These are phyloP conservation scores for Syngnathus floridae DNA, from an alignment of 2,113 vertebrate genomes.

Conservation along the genomic window DNA sequence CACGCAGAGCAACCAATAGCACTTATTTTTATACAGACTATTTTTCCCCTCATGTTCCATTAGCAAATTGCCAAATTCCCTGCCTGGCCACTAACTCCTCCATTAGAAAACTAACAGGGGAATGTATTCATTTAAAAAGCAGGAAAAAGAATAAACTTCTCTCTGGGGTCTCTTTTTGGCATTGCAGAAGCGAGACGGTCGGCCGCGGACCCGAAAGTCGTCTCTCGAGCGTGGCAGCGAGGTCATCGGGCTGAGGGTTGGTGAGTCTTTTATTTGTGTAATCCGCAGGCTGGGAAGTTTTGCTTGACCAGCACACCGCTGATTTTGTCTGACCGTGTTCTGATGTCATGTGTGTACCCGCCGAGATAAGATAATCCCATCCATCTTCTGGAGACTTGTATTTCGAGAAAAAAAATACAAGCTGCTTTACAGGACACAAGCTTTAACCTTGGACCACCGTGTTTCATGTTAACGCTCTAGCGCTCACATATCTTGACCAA, in stretches of 20 bases:
- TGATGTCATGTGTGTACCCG: slow-evolving; percentile 14
- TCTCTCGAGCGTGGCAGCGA: slow-evolving; percentile 34
- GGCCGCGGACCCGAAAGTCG: slow-evolving; percentile 41
- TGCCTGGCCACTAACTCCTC: slow-evolving; percentile 30
- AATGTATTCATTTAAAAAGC: slow-evolving; percentile 56
- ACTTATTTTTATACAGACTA: slow-evolving; percentile 22
- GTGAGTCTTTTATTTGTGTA: slow-evolving; percentile 56
- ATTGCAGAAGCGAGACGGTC: slow-evolving; percentile 35
- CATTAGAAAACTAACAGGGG: slow-evolving; percentile 57
- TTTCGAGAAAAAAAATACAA: background rate
- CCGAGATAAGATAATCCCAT: background rate
- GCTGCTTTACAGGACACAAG: background rate
- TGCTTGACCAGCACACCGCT: slow-evolving; percentile 19
- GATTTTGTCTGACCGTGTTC: slow-evolving; percentile 29
- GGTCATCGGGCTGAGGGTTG: slow-evolving; percentile 37
- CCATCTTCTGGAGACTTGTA: background rate
- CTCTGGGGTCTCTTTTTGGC: slow-evolving; percentile 32
- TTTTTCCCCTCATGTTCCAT: slow-evolving; percentile 58
- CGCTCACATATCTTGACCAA: background rate
- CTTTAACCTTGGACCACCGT: slow-evolving; percentile 2
- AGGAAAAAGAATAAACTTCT: slow-evolving; percentile 58
- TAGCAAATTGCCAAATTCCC: slow-evolving; percentile 68
- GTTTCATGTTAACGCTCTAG: slow-evolving; percentile 2
- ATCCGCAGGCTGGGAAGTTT: slow-evolving; percentile 30
- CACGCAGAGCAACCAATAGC: slow-evolving; percentile 21